Evolutionary conservation across 1,140 invertebrate genomes (phyloP).

Genomic region (Bombus superbus): DNA sequence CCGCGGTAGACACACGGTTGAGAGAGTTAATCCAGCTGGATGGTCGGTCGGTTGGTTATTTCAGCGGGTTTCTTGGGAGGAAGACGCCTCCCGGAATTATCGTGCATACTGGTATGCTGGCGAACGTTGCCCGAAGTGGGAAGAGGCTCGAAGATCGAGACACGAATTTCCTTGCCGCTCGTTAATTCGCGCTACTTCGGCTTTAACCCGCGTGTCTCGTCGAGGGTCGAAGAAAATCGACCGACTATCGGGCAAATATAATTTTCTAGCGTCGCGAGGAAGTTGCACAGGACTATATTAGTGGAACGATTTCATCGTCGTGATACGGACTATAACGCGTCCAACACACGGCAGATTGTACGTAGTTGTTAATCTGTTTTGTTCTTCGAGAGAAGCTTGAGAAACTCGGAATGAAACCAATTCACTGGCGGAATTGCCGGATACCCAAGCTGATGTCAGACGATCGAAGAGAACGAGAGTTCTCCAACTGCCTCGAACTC

Average conservation of each 20-base stretch:
- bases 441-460: conserved; percentile 9
- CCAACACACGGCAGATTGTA: neutral
- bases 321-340: neutral
- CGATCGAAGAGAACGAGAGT: conserved; percentile 18
- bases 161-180: neutral
- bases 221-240: neutral
- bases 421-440: neutral
- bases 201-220: neutral
- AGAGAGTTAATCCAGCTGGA: conserved; percentile 34
- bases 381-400: neutral
- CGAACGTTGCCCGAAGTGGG: neutral
- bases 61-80: conserved; percentile 43
- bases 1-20: conserved; percentile 51
- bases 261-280: too few species aligned
- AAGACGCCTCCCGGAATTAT: conserved; percentile 35
- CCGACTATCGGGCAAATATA: too few species aligned
- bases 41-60: conserved; percentile 29
- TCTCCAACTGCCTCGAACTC: neutral
- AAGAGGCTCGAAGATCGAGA: neutral
- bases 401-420: neutral
- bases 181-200: neutral
- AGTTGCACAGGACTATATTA: too few species aligned
- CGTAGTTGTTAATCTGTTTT: neutral
- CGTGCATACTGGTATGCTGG: neutral
- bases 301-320: too few species aligned